A percentile compares a stretch with the other conserved stretches of the same genome.
Evolutionary conservation across 2,888 invertebrate genomes (phyloP).

Genomic region (Ophion slaviceki): DNA sequence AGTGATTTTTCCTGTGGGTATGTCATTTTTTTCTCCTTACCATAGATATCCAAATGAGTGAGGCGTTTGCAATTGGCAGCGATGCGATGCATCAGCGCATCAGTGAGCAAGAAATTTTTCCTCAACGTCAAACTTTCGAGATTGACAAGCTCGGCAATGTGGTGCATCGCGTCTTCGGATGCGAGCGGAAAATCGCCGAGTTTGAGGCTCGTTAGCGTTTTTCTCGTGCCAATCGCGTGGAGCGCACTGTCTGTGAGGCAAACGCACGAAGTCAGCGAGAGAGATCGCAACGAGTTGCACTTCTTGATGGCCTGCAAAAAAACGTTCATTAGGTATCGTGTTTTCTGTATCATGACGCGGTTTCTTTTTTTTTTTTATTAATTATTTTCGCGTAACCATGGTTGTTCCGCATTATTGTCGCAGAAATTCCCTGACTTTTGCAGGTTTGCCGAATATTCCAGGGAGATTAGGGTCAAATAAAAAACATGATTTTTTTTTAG

Average conservation of each 20-base stretch:
- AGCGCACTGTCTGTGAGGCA: constrained; percentile 72
- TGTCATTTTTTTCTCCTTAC: constrained; percentile 15
- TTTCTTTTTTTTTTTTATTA: too few relatives aligned
- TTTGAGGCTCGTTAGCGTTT: constrained; percentile 72
- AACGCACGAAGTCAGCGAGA: constrained; percentile 73
- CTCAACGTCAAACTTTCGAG: constrained; percentile 84
- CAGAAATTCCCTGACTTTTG: too few relatives aligned
- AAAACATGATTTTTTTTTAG: too few relatives aligned
- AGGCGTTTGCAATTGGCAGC: constrained; percentile 78
- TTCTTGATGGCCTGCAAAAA: constrained; percentile 72
- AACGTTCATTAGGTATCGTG: neutral
- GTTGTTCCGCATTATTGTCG: too few relatives aligned
- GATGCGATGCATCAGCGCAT: constrained; percentile 85
- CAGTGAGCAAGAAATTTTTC: constrained; percentile 84
- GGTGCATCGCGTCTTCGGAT: constrained; percentile 78
- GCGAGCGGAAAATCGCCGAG: constrained; percentile 78
- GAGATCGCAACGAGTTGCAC: constrained; percentile 71
- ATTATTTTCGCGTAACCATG: too few relatives aligned
- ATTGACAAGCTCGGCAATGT: constrained; percentile 83
- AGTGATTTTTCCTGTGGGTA: too few relatives aligned
- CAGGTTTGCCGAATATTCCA: too few relatives aligned
- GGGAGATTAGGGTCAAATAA: too few relatives aligned
- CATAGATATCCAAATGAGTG: constrained; percentile 72
- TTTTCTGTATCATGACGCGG: too few relatives aligned
- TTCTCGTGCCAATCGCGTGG: constrained; percentile 71